Evolutionary conservation across 2,888 invertebrate species (phyloP).

Genomic region (Amblyjoppa proteus): DNA sequence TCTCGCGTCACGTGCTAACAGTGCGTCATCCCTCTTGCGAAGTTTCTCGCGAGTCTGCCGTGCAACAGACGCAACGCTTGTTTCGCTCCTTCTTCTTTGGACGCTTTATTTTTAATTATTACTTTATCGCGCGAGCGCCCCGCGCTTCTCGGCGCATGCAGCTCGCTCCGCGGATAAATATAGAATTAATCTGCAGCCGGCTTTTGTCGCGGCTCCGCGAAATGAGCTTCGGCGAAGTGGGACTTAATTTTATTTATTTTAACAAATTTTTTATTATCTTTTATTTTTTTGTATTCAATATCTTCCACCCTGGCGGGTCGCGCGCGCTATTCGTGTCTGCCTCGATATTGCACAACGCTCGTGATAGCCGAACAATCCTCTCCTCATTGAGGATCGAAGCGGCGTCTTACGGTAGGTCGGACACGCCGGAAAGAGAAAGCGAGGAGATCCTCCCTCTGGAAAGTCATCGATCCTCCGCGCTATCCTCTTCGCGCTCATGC

Average conservation of each 20-base stretch:
- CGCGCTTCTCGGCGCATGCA: neutral
- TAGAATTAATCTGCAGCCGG: neutral
- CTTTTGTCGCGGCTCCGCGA: neutral
- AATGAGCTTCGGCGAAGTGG: neutral
- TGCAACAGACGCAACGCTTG: neutral
- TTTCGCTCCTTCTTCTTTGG: slow-evolving; percentile 1
- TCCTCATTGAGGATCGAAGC: slow-evolving; percentile 70
- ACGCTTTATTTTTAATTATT: slow-evolving; percentile 50
- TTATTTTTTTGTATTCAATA: neutral
- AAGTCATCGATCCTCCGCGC: slow-evolving; percentile 69
- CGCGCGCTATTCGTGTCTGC: neutral
- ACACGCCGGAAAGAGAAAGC: slow-evolving; percentile 76
- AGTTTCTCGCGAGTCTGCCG: slow-evolving; percentile 16
- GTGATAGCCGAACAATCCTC: slow-evolving; percentile 33
- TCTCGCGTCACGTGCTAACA: slow-evolving; percentile 55
- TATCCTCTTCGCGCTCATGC: slow-evolving; percentile 56
- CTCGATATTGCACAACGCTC: slow-evolving; percentile 36
- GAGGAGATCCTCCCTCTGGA: slow-evolving; percentile 67
- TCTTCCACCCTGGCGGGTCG: neutral
- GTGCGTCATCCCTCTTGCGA: slow-evolving; percentile 70
- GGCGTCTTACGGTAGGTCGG: slow-evolving; percentile 74
- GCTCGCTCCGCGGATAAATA: neutral
- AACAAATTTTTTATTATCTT: neutral
- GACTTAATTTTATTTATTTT: neutral
- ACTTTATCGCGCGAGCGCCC: neutral